These are phyloP conservation scores for Lucilia cuprina DNA, from an alignment of 1,140 invertebrate species.

Conservation along the genomic window DNA sequence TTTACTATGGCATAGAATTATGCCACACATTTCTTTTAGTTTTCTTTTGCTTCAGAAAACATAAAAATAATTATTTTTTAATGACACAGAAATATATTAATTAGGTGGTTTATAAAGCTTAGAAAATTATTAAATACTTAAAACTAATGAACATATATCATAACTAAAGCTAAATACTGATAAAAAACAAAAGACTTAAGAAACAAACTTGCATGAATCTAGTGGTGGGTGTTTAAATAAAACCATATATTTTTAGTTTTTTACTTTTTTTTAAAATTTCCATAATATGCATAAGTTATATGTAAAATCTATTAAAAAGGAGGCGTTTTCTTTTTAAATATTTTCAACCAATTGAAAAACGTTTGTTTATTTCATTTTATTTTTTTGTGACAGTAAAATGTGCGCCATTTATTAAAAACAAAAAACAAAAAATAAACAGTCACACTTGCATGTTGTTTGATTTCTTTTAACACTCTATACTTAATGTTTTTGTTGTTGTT, in stretches of 20 bases:
- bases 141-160: too few species aligned
- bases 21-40: conserved; percentile 4
- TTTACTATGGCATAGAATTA: conserved; percentile 26
- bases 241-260: too few species aligned
- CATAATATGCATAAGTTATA: too few species aligned
- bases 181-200: conserved; percentile 7
- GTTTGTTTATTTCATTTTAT: neutral
- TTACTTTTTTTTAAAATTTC: too few species aligned
- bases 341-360: conserved; percentile 23
- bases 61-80: neutral
- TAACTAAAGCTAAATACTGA: neutral
- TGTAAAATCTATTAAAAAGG: neutral
- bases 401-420: conserved; percentile 1
- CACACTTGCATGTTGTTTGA: neutral
- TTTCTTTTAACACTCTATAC: neutral
- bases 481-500: neutral
- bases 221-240: too few species aligned
- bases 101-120: too few species aligned
- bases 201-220: neutral
- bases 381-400: conserved; percentile 3
- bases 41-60: neutral
- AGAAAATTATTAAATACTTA: too few species aligned
- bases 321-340: conserved; percentile 23
- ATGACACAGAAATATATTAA: too few species aligned
- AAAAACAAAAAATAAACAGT: neutral